Evolutionary conservation across 2,888 invertebrate species (phyloP), one percentile per base, ranked within the genome.

Genomic region (Drosophila silvestris): DNA sequence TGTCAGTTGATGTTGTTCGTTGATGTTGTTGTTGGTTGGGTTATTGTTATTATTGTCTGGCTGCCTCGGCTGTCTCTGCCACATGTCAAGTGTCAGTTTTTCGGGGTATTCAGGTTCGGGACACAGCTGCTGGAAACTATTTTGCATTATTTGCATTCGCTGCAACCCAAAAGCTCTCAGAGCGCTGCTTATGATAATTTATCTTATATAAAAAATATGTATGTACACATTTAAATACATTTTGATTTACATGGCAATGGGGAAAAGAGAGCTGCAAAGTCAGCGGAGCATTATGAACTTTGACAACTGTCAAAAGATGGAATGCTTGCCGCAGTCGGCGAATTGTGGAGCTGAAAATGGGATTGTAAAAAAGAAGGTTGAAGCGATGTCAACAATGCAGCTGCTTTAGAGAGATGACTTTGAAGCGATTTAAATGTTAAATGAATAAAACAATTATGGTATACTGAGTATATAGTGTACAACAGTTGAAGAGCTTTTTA

Each of bases 71-170:
- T 78, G 88, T 85, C 81, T 26, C 47, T 47, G 47, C 26, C 26
- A 85, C 81, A 79, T 79, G 81, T 85, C 86, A 85, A 83, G 77
- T 88, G 89, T 81, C 86, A 88, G 71, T 73, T 83, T 77, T 61
- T 39, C 64, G 66, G 47, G 65, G 41, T 60, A 61, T 60, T 64
- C 62, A 28, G 62, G 53, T 41, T 74, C 50, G 47, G 60, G 70
- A 57, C 70, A 52, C 82, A 77, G 82, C 85, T 85, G 85, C 69
- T 52, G 65, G 50, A 57, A 85, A 84, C 83, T 85, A 89, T 80
- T 80, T 81, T 80, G 70, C 81, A 81, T 80, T 80, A 80, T 80
- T 80, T 65, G 73, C 73, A 80, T 50, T 67, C 50, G 28, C 50
- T 79, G 79, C 51, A 74, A 51, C 30, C 22, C 35, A 69, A 69